Evolutionary conservation across 37 sponge, comb jelly and placozoan species (phyloP).

Genomic region (Haliclona indistincta): DNA sequence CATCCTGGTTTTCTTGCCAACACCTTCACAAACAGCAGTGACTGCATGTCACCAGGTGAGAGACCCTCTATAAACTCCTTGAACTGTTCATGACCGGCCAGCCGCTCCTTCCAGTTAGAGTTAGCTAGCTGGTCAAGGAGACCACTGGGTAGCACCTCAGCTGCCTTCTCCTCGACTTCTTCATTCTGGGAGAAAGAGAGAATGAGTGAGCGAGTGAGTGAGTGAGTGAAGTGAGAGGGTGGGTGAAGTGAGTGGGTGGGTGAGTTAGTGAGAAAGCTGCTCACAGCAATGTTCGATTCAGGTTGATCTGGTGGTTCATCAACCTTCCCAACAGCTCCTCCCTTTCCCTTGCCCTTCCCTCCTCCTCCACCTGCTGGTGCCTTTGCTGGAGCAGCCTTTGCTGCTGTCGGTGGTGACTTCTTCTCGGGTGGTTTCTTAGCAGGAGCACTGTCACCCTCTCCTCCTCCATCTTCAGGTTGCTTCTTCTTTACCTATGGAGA

Average conservation of each 20-base stretch:
- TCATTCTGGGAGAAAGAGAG: constrained; percentile 43
- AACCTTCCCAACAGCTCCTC: constrained; percentile 28
- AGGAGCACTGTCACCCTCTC: not conserved
- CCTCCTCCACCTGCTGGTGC: constrained; percentile 1
- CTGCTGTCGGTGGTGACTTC: not conserved
- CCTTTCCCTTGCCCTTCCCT: constrained; percentile 25
- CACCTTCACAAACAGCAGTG: constrained; percentile 74
- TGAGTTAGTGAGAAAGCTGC: too few species aligned
- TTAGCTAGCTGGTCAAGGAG: constrained; percentile 50
- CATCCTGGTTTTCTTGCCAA: constrained; percentile 90
- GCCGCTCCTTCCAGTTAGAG: constrained; percentile 83
- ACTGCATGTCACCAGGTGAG: constrained; percentile 59
- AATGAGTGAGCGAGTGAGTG: too few species aligned
- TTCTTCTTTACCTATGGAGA: not conserved
- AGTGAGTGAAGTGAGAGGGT: too few species aligned
- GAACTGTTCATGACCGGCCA: constrained; percentile 68
- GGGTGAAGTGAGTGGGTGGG: too few species aligned
- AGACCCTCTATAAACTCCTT: constrained; percentile 68
- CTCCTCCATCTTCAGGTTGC: not conserved
- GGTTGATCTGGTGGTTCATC: constrained; percentile 43
- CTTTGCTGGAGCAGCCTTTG: not conserved
- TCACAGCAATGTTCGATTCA: constrained; percentile 63
- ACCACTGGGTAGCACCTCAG: constrained; percentile 42
- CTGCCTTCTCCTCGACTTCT: constrained; percentile 78
- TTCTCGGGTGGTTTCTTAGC: not conserved